Evolutionary conservation across 1,140 invertebrate genomes (phyloP), one percentile per base, ranked within the genome.

Genomic region (Coelopa frigida): DNA sequence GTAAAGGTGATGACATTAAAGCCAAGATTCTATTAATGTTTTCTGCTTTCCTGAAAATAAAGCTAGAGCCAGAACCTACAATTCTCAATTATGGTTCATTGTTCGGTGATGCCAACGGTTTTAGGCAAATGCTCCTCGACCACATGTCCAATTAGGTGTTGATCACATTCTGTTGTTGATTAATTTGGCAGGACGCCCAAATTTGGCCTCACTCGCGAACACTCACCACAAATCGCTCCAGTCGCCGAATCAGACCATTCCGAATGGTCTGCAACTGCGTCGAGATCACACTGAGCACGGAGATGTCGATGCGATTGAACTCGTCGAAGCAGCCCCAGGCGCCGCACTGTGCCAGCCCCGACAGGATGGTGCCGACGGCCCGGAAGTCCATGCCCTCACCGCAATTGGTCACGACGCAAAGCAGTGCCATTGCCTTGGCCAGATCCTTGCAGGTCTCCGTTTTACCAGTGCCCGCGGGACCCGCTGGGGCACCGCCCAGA

Each of bases 271-370:
- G 89, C 31, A 94, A 68, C 59, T 94, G 89, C 0, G 85, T 89
- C 0, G 90, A 93, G 52, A 94, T 92, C 1, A 94, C 89, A 26
- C 89, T 93, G 3, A 94, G 71, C 10, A 94, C 88, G 0, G 89
- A 90, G 1, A 89, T 80, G 47, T 94, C 87, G 49, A 95, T 92
- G 20, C 88, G 73, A 70, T 94, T 93, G 67, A 95, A 94, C 67
- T 94, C 89, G 52, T 94, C 90, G 60, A 94, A 94, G 62, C 89
- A 88, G 1, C 85, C 86, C 86, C 86, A 90, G 8, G 89, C 89
- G 0, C 84, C 84, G 59, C 84, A 87, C 45, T 81, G 78, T 4
- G 72, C 74, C 21, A 81, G 49, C 8, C 90, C 91, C 1, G 83
- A 79, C 12, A 93, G 73, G 48, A 87, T 91, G 56, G 87, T 90